phyloP scores from a whole-genome alignment of 2,888 invertebrate species.

The Orthosia cruda region DNA sequence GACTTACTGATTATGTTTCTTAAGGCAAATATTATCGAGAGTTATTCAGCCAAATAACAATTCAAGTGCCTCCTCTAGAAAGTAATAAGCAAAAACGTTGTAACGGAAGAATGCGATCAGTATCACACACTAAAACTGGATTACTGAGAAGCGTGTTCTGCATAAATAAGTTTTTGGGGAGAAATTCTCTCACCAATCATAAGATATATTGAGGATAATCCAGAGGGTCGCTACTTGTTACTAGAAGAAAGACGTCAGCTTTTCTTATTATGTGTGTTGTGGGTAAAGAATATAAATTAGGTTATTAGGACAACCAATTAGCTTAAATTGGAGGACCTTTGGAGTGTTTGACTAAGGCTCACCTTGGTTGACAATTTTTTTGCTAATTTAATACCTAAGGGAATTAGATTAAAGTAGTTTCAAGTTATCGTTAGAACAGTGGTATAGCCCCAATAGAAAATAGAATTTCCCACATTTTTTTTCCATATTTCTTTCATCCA shows the following conservation, averaged over 20 bases:
- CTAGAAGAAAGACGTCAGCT: not conserved
- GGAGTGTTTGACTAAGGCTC: constrained; percentile 5
- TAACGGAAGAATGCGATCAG: no score
- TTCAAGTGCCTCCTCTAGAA: no score
- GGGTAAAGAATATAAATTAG: constrained; percentile 23
- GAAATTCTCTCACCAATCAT: constrained; percentile 13
- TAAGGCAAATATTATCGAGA: no score
- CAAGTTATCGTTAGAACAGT: not conserved
- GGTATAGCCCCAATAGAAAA: not conserved
- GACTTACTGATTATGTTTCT: no score
- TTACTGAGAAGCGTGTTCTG: constrained; percentile 17
- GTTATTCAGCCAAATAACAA: no score
- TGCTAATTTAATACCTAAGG: not conserved
- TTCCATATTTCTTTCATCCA: not conserved
- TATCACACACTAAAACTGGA: no score
- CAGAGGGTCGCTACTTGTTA: not conserved
- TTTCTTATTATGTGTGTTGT: constrained; percentile 2
- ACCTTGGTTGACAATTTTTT: constrained; percentile 5
- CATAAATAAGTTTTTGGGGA: constrained; percentile 35
- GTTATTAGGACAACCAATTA: constrained; percentile 27
- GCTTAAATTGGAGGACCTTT: constrained; percentile 6
- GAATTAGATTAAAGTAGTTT: constrained; percentile 10
- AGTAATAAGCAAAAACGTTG: no score
- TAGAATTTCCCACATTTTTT: no score
- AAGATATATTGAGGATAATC: constrained; percentile 10